phyloP scores from a whole-genome alignment of 1,140 invertebrate species.

The Hydropsyche tenuis region DNA sequence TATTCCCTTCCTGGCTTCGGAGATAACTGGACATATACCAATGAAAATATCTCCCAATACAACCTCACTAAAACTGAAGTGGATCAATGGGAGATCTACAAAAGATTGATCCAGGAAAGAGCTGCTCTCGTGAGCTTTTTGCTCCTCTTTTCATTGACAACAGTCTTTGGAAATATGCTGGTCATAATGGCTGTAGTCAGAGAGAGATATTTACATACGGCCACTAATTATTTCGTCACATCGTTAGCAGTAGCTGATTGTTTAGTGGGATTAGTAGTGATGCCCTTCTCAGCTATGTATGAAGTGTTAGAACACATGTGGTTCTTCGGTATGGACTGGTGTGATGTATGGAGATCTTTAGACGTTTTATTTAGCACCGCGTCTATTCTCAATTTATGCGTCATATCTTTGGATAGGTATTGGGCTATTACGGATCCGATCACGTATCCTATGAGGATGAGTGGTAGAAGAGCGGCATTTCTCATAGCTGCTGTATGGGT shows the following conservation, averaged over 20 bases:
- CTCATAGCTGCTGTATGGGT: slow-evolving; percentile 92
- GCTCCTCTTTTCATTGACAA: slow-evolving; percentile 89
- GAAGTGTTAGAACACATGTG: slow-evolving; percentile 86
- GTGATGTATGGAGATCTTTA: slow-evolving; percentile 94
- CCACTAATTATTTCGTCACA: slow-evolving; percentile 98
- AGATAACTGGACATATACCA: slow-evolving; percentile 39
- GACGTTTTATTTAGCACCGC: slow-evolving; percentile 96
- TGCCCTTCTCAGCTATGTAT: slow-evolving; percentile 93
- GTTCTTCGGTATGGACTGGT: slow-evolving; percentile 88
- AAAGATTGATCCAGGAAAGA: slow-evolving; percentile 68
- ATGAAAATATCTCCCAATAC: slow-evolving; percentile 10
- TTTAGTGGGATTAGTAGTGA: slow-evolving; percentile 93
- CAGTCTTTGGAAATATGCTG: slow-evolving; percentile 95
- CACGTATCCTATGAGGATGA: slow-evolving; percentile 93
- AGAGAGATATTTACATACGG: slow-evolving; percentile 89
- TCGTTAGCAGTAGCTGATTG: slow-evolving; percentile 96
- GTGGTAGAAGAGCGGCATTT: slow-evolving; percentile 75
- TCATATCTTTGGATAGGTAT: slow-evolving; percentile 97
- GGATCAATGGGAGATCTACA: slow-evolving; percentile 60
- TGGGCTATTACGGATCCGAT: slow-evolving; percentile 98
- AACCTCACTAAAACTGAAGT: slow-evolving; percentile 49
- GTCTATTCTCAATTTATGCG: slow-evolving; percentile 96
- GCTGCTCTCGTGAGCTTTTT: slow-evolving; percentile 82
- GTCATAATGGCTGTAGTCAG: slow-evolving; percentile 93
- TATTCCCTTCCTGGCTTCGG: slow-evolving; percentile 21